These are phyloP conservation scores for Enteromius thamalakanensis DNA, from an alignment of 2,797 vertebrate genomes.

Conservation along the genomic window DNA sequence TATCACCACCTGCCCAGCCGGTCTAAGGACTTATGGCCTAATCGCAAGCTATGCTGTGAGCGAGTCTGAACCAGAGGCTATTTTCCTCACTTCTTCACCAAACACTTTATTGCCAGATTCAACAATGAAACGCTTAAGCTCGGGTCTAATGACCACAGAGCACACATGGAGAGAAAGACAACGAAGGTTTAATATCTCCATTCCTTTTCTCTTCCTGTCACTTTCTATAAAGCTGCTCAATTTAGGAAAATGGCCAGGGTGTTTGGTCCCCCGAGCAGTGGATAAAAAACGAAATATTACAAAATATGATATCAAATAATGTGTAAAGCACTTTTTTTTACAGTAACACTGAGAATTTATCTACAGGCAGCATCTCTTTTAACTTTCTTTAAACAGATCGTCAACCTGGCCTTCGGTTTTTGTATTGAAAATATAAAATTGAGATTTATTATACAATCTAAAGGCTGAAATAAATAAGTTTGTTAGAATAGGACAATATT, in stretches of 20 bases:
- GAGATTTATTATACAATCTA: too few relatives aligned
- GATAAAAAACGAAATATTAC: neutral
- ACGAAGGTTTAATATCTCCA: constrained; percentile 7
- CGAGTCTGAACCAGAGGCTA: constrained; percentile 37
- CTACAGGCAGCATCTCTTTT: neutral
- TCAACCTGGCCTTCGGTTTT: neutral
- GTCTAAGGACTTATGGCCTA: constrained; percentile 45
- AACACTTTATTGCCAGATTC: constrained; percentile 29
- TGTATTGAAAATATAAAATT: too few relatives aligned
- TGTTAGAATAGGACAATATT: too few relatives aligned
- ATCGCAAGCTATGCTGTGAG: constrained; percentile 47
- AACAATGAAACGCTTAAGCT: constrained; percentile 50
- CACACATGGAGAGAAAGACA: constrained; percentile 12
- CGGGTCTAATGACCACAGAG: constrained; percentile 42
- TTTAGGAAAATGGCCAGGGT: neutral
- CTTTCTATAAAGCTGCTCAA: constrained; percentile 17
- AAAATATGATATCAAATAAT: neutral
- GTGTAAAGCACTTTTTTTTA: neutral
- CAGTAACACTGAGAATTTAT: neutral
- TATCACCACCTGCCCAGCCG: constrained; percentile 58
- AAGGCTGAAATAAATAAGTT: too few relatives aligned
- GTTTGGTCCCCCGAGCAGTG: neutral
- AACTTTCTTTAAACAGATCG: neutral
- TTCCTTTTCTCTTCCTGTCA: constrained; percentile 4
- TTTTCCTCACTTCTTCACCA: constrained; percentile 45